phyloP scores from a whole-genome alignment of 2,888 invertebrate genomes.

The Phasia obesa region DNA sequence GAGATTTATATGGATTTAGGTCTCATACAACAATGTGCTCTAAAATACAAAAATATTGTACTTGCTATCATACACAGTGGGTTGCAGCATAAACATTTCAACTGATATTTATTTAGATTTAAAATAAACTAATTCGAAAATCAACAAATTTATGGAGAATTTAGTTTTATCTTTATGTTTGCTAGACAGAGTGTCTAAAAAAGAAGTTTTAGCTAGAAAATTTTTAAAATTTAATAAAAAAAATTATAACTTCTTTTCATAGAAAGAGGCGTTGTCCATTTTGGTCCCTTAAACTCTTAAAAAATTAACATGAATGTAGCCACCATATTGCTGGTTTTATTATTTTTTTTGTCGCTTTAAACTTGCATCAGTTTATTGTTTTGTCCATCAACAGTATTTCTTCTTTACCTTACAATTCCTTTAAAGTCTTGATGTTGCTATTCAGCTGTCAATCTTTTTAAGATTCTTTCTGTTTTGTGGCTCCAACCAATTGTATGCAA shows the following conservation, averaged over 20 bases:
- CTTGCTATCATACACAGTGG: conserved; percentile 65
- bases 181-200: conserved; percentile 51
- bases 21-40: not conserved
- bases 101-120: conserved; percentile 49
- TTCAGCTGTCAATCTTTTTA: conserved; percentile 68
- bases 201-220: not conserved
- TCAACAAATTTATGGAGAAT: conserved; percentile 42
- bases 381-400: conserved; percentile 48
- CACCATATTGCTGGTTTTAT: conserved; percentile 19
- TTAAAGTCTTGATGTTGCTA: conserved; percentile 66
- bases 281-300: not conserved
- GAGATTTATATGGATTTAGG: not conserved
- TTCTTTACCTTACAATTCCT: conserved; percentile 42
- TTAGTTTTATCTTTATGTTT: not conserved
- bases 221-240: not conserved
- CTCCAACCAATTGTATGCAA: conserved; percentile 62
- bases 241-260: not conserved
- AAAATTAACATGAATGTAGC: not conserved
- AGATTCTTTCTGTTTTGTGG: conserved; percentile 25
- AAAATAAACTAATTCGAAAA: conserved; percentile 61
- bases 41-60: conserved; percentile 44
- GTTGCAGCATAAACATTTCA: conserved; percentile 60
- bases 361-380: conserved; percentile 42
- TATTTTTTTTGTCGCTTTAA: conserved; percentile 1
- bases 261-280: conserved; percentile 47